Evolutionary conservation across 2,888 invertebrate species (phyloP), one percentile per base, ranked within the genome.

Genomic region (Seladonia tumulorum): DNA sequence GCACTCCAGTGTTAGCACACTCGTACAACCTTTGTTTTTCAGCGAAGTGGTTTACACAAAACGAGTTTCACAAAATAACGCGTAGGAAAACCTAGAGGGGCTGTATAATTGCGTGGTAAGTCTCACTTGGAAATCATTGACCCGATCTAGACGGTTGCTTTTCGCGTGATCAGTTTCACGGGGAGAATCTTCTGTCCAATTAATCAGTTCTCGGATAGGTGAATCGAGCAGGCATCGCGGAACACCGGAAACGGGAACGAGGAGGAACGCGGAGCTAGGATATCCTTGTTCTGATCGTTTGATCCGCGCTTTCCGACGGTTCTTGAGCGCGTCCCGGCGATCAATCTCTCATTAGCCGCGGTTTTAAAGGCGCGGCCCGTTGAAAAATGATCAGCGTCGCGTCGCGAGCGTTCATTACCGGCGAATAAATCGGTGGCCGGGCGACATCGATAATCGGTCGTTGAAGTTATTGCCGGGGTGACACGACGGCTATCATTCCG

Each of bases 391-490:
- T 66, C 35, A 22, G n/a, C 57, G 29, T 16, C 53, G 22, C 53
- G n/a, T 53, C 53, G n/a, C 25, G 25, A 5, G 12, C 14, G 18
- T 72, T 72, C 77, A 79, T 79, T 74, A 77, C 60, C 49, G 22
- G 45, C 7, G 42, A 76, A 79, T 83, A 79, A 79, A 79, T 84
- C 77, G 47, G 47, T 18, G 39, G 25, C 35, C 42, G 53, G 63
- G 42, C 18, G 74, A 72, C 80, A 63, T 82, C 82, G 82, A 80
- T 80, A 86, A 80, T 75, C 75, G 75, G 10, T 71, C 77, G 82
- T 77, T 75, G 82, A 87, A 87, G 82, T 87, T 72, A 87, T 85
- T 76, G 71, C 82, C 66, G 72, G 75, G 75, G 74, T 77, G 87
- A 83, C 77, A 82, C 70, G 14, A 74, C 79, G 81, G 70, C 68